Percentiles rank a stretch among this genome's conserved stretches.
These are phyloP conservation scores for Edolisoma coerulescens DNA, from an alignment of 2,113 vertebrate species.

Conservation along the genomic window DNA sequence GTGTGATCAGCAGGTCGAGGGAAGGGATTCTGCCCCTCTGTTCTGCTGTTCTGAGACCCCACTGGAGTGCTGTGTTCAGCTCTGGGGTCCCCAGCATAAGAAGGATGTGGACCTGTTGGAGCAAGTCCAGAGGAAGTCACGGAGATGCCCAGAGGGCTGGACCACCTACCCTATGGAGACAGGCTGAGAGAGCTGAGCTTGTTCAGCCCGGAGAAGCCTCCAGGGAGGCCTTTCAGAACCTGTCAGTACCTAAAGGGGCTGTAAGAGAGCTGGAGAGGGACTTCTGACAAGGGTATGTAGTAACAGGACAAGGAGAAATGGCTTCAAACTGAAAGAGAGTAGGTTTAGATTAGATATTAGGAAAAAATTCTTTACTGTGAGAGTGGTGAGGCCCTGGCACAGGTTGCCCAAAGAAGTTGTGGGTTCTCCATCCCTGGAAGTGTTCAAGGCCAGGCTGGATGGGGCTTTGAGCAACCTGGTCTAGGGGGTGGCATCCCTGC, in stretches of 20 bases:
- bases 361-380: background rate
- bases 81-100: background rate
- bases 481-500: background rate
- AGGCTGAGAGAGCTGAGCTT: background rate
- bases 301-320: background rate
- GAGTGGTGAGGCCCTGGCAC: background rate
- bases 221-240: background rate
- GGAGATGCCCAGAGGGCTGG: background rate
- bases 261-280: background rate
- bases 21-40: background rate
- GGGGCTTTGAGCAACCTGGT: background rate
- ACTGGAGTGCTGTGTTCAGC: background rate
- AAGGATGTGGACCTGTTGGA: background rate
- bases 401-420: background rate
- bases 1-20: background rate
- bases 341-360: background rate
- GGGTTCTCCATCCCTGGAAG: background rate
- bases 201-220: background rate
- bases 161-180: background rate
- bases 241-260: background rate
- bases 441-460: background rate
- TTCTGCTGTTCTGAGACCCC: background rate
- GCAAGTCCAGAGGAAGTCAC: background rate
- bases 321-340: background rate
- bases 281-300: background rate